A percentile compares a stretch with the other conserved stretches of the same genome.
Conservation (phyloP, 2,113 vertebrate genomes). For the Alouatta palliata region DNA sequence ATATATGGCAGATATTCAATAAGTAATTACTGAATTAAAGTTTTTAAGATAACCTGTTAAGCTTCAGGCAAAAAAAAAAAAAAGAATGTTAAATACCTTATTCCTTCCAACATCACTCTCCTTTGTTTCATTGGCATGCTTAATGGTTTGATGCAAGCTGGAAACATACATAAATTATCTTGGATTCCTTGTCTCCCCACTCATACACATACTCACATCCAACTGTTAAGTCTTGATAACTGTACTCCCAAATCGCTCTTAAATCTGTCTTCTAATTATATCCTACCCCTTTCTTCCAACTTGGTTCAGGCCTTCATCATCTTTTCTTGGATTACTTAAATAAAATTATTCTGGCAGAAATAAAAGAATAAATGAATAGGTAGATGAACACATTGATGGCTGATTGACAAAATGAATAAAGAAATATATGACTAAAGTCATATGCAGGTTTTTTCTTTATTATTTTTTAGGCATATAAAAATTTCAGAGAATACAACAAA, state of each 20-base stretch:
- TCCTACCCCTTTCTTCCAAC: background rate
- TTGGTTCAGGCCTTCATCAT: background rate
- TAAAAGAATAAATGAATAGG: background rate
- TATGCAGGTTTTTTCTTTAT: background rate
- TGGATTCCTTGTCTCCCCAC: background rate
- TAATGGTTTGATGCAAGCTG: background rate
- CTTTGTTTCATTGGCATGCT: background rate
- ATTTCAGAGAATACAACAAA: background rate
- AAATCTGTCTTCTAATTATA: background rate
- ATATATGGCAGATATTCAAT: background rate
- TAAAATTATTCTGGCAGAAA: constrained; percentile 21
- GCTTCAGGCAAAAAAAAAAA: background rate
- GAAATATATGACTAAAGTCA: background rate
- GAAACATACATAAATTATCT: background rate
- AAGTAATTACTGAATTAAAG: constrained; percentile 1
- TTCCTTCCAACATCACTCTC: background rate
- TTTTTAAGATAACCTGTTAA: background rate
- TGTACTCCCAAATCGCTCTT: background rate
- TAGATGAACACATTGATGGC: background rate
- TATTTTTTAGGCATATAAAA: background rate
- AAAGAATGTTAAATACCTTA: background rate
- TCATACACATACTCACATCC: background rate
- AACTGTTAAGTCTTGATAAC: background rate
- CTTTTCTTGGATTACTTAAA: background rate
- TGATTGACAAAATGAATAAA: background rate